Evolutionary conservation across 1,140 invertebrate species (phyloP), one percentile per base, ranked within the genome.

Genomic region (Brachionus calyciflorus): DNA sequence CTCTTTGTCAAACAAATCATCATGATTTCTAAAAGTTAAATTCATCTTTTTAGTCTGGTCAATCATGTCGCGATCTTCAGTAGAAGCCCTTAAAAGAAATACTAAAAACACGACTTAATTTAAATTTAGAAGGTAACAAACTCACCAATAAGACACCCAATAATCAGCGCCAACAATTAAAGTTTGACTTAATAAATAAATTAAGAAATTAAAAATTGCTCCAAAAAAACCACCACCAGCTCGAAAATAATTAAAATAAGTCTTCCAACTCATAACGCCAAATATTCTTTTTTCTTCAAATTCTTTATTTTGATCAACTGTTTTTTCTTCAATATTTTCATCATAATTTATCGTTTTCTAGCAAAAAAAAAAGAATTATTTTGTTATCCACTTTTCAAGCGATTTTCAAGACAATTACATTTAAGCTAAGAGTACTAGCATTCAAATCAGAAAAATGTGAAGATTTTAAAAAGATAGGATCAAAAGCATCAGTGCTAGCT

Each of bases 91-190:
- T 2, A 26, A 44, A 41, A 37, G 40, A 41, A n/a, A 40, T 19
- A 63, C 5, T 2, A 41, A 63, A 63, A 0, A 17, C 14, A 10
- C 14, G 5, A 3, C 9, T 7, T 46, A 7, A 14, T 63, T 65
- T 46, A 12, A 65, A 44, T 7, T 44, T 0, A 10, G 9, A 26
- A 44, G 19, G 10, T 24, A 3, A 14, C 19, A 65, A 24, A 79
- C 79, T 84, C n/a, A 83, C 92, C 92, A 93, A 77, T 88, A 89
- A 78, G 90, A 90, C 0, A 92, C 85, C 88, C 91, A 93, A 81
- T 89, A 93, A 81, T 94, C 92, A 5, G 88, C 88, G 0, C 88
- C 88, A 76, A 89, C 90, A 40, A 89, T 91, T 0, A 88, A 82
- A 0, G 87, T 82, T 85, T 93, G 91, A 0, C 91, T 88, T 0